Evolutionary conservation across 2,113 vertebrate genomes (phyloP), one percentile per base, ranked within the genome.

Genomic region (Mohoua ochrocephala): DNA sequence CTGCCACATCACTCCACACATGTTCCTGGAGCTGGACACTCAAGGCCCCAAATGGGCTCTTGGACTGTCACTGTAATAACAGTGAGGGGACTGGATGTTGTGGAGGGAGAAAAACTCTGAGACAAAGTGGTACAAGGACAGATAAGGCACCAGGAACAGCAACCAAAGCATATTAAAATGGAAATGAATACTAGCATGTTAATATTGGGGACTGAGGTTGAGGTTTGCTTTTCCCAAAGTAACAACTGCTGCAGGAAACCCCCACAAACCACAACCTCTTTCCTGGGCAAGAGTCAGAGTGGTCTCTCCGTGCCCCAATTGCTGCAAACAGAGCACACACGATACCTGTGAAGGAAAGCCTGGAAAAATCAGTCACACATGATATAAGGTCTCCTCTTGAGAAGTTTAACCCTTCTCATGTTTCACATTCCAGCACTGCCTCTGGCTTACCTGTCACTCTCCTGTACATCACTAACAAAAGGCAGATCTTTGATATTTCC

Each of bases 211-310:
- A 49, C 69, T 0, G 0, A 61, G 53, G 23, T 11, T 59, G 35
- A 83, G 23, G 35, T 73, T 57, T 47, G 15, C 37, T 80, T 53
- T 87, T 76, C 67, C 73, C 31, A 90, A 90, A 53, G 27, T 11
- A 81, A 71, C 35, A 67, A 45, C 2, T 42, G 33, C 21, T 89
- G 67, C 19, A 83, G 53, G 39, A 91, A 96, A 45, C 4, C 68
- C 33, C 20, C 45, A 89, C n/a, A 95, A 96, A 96, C 71, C 91
- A 84, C 74, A 76, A 1, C 9, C 19, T 59, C 42, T 41, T 89
- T 87, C 81, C 75, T 91, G 47, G 37, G 37, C 21, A 60, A 60
- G 16, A 78, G 28, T 33, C 82, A 75, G 50, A 67, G 47, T 4
- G 9, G 37, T 24, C 28, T 59, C 57, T n/a, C 33, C 60, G 35